Percentiles rank a stretch among this genome's conserved stretches.
phyloP scores from a whole-genome alignment of 2,113 vertebrate species.

The Eubucco bourcierii region DNA sequence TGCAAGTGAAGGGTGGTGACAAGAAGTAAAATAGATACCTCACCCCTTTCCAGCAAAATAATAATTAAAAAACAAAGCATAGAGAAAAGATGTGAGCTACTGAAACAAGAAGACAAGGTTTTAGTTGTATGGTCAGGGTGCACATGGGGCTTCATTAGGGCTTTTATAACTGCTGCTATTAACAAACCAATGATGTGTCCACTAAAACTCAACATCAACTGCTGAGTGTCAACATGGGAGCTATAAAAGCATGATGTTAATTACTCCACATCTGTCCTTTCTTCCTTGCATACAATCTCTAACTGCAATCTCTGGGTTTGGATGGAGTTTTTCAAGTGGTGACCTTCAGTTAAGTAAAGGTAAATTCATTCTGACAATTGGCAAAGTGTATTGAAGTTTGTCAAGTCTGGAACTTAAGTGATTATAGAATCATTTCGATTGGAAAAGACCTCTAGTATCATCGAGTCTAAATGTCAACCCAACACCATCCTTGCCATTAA shows the following conservation, averaged over 20 bases:
- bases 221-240: not conserved
- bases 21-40: not conserved
- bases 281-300: not conserved
- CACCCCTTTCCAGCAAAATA: not conserved
- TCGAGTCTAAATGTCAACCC: too few species aligned
- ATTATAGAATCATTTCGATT: not conserved
- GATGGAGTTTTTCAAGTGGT: not conserved
- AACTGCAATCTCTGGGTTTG: not conserved
- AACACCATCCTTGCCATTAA: too few species aligned
- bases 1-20: not conserved
- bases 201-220: conserved; percentile 24
- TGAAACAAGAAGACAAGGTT: not conserved
- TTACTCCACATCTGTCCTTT: conserved; percentile 36
- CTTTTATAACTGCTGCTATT: conserved; percentile 27
- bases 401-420: not conserved
- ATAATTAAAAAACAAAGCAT: not conserved
- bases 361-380: not conserved
- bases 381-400: not conserved
- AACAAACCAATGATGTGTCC: conserved; percentile 20
- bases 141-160: not conserved
- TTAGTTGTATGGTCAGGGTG: not conserved
- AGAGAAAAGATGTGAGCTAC: not conserved
- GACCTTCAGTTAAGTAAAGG: not conserved
- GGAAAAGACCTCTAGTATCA: too few species aligned
- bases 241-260: not conserved